Evolutionary conservation across 1,140 invertebrate genomes (phyloP).

Genomic region (Coptotermes formosanus): DNA sequence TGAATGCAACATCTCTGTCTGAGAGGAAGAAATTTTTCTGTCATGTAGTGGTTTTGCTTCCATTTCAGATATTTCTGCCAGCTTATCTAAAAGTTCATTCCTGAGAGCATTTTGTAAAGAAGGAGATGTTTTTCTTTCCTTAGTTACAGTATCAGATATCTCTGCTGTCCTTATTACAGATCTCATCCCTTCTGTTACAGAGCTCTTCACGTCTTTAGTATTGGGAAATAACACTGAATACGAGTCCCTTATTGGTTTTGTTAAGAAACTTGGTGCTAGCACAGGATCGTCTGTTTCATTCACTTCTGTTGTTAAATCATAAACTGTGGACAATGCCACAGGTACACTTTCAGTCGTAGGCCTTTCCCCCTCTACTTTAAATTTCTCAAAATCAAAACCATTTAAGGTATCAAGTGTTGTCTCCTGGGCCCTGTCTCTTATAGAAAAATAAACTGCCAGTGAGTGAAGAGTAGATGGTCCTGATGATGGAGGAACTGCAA

Average conservation of each 20-base stretch:
- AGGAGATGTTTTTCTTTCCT: background rate
- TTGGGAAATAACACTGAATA: background rate
- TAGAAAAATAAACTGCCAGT: slow-evolving; percentile 73
- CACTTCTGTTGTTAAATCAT: background rate
- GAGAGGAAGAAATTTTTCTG: background rate
- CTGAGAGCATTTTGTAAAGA: background rate
- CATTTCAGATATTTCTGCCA: background rate
- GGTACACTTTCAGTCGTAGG: background rate
- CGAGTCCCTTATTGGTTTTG: slow-evolving; percentile 12
- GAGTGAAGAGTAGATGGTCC: slow-evolving; percentile 74
- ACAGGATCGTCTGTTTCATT: slow-evolving; percentile 19
- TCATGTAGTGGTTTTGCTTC: background rate
- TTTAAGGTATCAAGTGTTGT: background rate
- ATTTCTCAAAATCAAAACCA: background rate
- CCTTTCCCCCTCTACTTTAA: background rate
- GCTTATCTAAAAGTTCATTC: background rate
- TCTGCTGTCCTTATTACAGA: background rate
- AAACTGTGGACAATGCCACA: background rate
- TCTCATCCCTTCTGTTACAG: background rate
- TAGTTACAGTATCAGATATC: background rate
- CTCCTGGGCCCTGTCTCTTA: slow-evolving; percentile 41
- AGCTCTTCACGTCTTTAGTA: background rate
- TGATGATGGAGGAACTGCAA: slow-evolving; percentile 49
- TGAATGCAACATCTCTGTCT: background rate
- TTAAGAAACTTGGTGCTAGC: slow-evolving; percentile 18